Conservation (phyloP, 2,888 invertebrate species). For the Ochlodes sylvanus region DNA sequence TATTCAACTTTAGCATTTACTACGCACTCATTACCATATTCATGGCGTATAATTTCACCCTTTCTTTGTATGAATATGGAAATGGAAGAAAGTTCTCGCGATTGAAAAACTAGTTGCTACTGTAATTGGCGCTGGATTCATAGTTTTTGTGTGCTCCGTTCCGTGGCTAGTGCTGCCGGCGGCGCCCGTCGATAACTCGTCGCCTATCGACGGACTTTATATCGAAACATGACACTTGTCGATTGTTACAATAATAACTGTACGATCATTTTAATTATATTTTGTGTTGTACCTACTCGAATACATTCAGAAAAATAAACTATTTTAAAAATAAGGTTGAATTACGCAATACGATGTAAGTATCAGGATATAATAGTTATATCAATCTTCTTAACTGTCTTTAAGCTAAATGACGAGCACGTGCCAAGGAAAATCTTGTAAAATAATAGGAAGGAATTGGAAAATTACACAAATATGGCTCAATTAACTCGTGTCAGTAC, state of each 20-base stretch:
- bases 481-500: slow-evolving; percentile 15
- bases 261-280: too few species aligned
- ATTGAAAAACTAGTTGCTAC: slow-evolving; percentile 73
- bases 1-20: slow-evolving; percentile 82
- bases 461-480: slow-evolving; percentile 24
- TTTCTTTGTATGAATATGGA: slow-evolving; percentile 82
- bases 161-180: slow-evolving; percentile 33
- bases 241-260: too few species aligned
- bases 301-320: too few species aligned
- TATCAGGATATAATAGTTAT: too few species aligned
- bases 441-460: slow-evolving; percentile 10
- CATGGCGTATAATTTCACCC: slow-evolving; percentile 80
- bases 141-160: slow-evolving; percentile 58
- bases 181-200: slow-evolving; percentile 17
- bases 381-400: neutral
- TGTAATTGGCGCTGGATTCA: slow-evolving; percentile 70
- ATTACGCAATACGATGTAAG: too few species aligned
- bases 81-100: slow-evolving; percentile 82
- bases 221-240: neutral
- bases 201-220: neutral
- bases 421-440: slow-evolving; percentile 1
- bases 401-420: neutral
- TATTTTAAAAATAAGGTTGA: too few species aligned
- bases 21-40: slow-evolving; percentile 73
- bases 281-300: too few species aligned